Base-by-base conservation (phyloP, 2,113 vertebrate species). In the Nycticorax nycticorax region DNA sequence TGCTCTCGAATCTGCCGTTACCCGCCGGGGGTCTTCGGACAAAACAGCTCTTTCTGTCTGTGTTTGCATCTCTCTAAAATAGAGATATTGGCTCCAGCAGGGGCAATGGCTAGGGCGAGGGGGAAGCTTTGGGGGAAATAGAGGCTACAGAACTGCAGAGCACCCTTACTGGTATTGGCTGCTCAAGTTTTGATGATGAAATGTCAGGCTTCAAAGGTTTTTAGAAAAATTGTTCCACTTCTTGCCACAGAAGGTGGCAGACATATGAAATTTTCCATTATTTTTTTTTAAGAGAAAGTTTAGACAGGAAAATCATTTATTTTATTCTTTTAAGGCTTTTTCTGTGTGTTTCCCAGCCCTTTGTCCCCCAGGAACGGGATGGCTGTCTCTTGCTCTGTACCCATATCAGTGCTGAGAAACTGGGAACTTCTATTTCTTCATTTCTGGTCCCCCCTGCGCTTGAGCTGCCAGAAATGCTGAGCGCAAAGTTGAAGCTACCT, bases 1-100 rank as follows among this genome's bases (percentile, higher is more conserved):
- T 56, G 48, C 30, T 80, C 19, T 64, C 0, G 0, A 33, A 22
- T 20, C 32, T 0, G 0, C 13, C 1, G 5, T 64, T 63, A 53
- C 80, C 16, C 28, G 10, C 17, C 1, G 1, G 0, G 5, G 30
- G 3, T 33, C 10, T 72, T 62, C 1, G 3, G 63, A 35, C 32
- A 33, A 64, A 93, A 3, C 14, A 14, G 1, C 23, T 50, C 41
- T 35, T 66, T 87, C 17, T 66, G 5, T 14, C 19, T 28, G 9
- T 12, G 28, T 64, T 64, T 72, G 30, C 19, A 5, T 30, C 13
- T 43, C 32, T 62, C 39, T 43, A 4, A 77, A 83, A 39, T 2
- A 48, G 12, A 59, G 32, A 63, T 32, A 33, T 10, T 23, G 55
- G 11, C 26, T 47, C 30, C 22, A 35, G 11, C 6, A 27, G n/a